Percentiles rank a stretch among this genome's conserved stretches.
These are phyloP conservation scores for Sorex araneus DNA, from an alignment of 2,113 vertebrate species.

Conservation along the genomic window DNA sequence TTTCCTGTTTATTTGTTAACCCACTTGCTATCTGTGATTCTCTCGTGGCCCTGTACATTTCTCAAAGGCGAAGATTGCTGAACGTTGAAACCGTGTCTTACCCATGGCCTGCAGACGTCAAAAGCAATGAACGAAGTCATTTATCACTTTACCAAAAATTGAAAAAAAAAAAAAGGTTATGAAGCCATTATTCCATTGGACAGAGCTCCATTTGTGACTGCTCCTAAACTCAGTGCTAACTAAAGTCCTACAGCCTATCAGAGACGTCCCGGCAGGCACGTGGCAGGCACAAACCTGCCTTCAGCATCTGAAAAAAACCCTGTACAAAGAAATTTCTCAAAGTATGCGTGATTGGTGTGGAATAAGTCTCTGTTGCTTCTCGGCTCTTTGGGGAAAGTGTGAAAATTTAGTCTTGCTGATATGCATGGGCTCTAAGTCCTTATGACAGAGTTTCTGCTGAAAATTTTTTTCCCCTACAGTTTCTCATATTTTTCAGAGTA, in stretches of 20 bases:
- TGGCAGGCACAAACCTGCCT: background rate
- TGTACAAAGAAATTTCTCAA: background rate
- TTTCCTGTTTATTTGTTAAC: background rate
- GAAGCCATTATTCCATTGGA: background rate
- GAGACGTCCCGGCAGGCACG: background rate
- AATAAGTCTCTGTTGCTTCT: conserved; percentile 23
- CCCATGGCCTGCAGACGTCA: background rate
- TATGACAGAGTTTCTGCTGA: background rate
- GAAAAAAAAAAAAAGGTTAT: background rate
- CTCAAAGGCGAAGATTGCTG: background rate
- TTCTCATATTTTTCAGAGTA: conserved; percentile 8
- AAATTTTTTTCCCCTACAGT: background rate
- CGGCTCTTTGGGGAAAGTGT: background rate
- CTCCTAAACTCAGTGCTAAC: background rate
- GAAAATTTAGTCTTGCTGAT: background rate
- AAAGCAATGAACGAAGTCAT: background rate
- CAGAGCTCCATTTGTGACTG: background rate
- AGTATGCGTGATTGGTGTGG: background rate
- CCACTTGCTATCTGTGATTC: background rate
- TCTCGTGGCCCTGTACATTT: background rate
- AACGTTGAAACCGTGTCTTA: background rate
- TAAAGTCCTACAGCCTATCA: no score
- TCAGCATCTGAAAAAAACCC: background rate
- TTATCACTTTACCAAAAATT: background rate
- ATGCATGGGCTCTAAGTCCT: background rate